These are phyloP conservation scores for Stercorarius parasiticus DNA, from an alignment of 2,113 vertebrate genomes.

Conservation along the genomic window DNA sequence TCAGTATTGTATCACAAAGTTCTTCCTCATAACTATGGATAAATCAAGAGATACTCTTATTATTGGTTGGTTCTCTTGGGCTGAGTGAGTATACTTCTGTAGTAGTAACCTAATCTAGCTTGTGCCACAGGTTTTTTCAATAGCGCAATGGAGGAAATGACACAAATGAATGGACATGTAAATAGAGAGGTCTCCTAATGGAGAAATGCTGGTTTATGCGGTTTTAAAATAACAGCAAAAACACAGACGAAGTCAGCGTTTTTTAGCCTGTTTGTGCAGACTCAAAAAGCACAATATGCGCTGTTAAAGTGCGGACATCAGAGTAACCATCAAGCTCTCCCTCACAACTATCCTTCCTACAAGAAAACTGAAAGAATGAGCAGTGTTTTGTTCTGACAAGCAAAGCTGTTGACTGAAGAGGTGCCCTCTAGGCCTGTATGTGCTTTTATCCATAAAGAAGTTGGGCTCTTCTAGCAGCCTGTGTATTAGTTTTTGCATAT, in stretches of 20 bases:
- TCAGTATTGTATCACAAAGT: not conserved
- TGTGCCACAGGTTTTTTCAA: not conserved
- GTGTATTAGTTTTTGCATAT: not conserved
- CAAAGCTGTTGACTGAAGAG: not conserved
- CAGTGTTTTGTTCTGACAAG: not conserved
- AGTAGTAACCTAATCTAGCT: not conserved
- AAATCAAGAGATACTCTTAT: not conserved
- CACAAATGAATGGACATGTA: rapidly evolving
- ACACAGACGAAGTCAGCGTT: not conserved
- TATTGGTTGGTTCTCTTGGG: not conserved
- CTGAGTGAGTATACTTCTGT: not conserved
- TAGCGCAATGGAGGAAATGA: not conserved
- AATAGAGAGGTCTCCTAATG: not conserved
- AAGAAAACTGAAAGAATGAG: not conserved
- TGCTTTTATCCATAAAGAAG: not conserved
- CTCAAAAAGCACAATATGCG: not conserved
- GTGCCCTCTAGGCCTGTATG: not conserved
- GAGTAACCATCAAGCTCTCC: not conserved
- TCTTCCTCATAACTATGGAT: not conserved
- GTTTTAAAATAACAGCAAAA: not conserved
- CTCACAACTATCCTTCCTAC: not conserved
- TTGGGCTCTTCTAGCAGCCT: not conserved
- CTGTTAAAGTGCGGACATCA: not conserved
- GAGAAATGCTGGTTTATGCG: not conserved
- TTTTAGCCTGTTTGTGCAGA: not conserved